These are phyloP conservation scores for Drosophila cyrtoloma DNA, from an alignment of 2,888 invertebrate species.

Conservation along the genomic window DNA sequence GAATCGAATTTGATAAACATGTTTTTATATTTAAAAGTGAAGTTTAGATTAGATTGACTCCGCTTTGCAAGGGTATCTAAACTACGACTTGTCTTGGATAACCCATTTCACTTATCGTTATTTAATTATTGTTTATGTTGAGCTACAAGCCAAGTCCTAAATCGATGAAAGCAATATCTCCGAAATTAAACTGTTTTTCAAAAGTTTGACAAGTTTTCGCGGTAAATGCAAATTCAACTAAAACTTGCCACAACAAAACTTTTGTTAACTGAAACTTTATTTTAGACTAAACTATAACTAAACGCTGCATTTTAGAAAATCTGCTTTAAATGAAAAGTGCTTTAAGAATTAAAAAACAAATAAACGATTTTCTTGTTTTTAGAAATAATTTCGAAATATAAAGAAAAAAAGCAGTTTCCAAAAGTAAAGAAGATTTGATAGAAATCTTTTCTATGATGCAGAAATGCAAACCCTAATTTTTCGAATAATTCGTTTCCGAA, in stretches of 20 bases:
- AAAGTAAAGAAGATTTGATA: not conserved
- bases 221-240: not conserved
- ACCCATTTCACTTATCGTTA: not conserved
- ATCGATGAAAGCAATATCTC: not conserved
- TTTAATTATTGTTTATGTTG: not conserved
- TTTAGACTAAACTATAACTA: not conserved
- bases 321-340: not conserved
- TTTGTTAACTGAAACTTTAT: not conserved
- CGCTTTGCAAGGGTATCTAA: not conserved
- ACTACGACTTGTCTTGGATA: not conserved
- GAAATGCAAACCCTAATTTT: rapidly evolving
- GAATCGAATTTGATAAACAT: no score
- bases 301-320: not conserved
- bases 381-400: not conserved
- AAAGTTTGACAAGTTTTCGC: not conserved
- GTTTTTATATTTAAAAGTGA: no score
- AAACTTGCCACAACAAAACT: not conserved
- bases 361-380: no score
- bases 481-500: not conserved
- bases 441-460: not conserved
- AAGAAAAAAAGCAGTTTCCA: not conserved
- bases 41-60: not conserved
- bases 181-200: not conserved
- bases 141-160: not conserved
- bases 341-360: not conserved